A percentile compares a stretch with the other conserved stretches of the same genome.
These are phyloP conservation scores for Drosophila falleni DNA, from an alignment of 2,888 invertebrate species.

Conservation along the genomic window DNA sequence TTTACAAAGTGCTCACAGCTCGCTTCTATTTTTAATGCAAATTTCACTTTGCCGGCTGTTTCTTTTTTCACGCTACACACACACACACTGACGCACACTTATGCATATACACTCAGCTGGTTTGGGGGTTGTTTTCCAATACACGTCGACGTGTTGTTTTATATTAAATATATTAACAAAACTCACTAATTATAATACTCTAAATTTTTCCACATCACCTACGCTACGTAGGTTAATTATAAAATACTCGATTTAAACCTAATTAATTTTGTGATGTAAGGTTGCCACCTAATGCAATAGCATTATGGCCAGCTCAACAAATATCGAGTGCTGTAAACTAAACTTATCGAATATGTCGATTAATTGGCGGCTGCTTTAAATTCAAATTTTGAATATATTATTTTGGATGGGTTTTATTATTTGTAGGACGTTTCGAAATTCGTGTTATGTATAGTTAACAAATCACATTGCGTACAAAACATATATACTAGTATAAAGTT, in stretches of 20 bases:
- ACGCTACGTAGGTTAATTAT: not conserved
- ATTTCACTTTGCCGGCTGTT: conserved; percentile 61
- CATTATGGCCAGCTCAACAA: conserved; percentile 30
- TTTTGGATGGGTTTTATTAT: conserved; percentile 77
- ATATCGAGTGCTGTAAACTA: conserved; percentile 14
- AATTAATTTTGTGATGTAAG: conserved; percentile 27
- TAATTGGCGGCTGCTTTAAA: conserved; percentile 6
- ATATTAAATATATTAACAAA: conserved; percentile 6
- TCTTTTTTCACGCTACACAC: conserved; percentile 45
- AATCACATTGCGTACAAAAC: conserved; percentile 78
- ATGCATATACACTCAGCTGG: conserved; percentile 46
- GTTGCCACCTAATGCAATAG: conserved; percentile 23
- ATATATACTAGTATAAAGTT: conserved; percentile 47
- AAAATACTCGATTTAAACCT: conserved; percentile 10
- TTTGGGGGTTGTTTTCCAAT: conserved; percentile 57
- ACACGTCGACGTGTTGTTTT: conserved; percentile 27
- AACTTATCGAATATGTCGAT: not conserved
- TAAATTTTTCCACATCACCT: conserved; percentile 10
- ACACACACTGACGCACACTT: conserved; percentile 16
- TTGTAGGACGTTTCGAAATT: conserved; percentile 81
- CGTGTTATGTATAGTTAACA: conserved; percentile 64
- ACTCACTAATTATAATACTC: conserved; percentile 1
- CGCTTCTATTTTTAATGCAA: conserved; percentile 36
- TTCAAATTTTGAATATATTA: not conserved
- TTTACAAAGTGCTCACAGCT: conserved; percentile 23